Evolutionary conservation across 2,113 vertebrate genomes (phyloP), one percentile per base, ranked within the genome.

Genomic region (Monarcha castaneiventris): DNA sequence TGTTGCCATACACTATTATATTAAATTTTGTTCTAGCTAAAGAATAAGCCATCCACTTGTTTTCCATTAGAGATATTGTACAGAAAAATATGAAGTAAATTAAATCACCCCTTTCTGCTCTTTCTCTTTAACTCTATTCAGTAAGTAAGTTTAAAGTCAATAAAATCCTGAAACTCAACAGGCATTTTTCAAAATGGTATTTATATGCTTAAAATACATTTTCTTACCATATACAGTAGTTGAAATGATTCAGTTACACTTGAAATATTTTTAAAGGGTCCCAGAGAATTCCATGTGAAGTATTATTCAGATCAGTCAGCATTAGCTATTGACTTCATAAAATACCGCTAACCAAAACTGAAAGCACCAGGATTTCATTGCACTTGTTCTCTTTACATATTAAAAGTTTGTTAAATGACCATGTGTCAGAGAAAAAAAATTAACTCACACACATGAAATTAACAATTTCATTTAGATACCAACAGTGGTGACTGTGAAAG

Each of bases 311-410:
- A 85, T 89, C 55, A 68, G 48, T 77, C 83, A 87, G 14, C 59
- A 21, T 92, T 63, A 33, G n/a, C 43, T 39, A 48, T 51, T 30
- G 11, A 48, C 66, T 94, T 74, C 67, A 35, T 29, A 63, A 77
- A 86, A 67, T 11, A 12, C 27, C 39, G 10, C 54, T 84, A 92
- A 61, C 32, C 16, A 68, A 81, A 84, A 27, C 46, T 79, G 91
- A 61, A 92, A 96, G 87, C 84, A 88, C 18, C 16, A 89, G 86
- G 82, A 94, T 97, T 96, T 51, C 66, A 73, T 92, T 96, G 97
- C 87, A 90, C 82, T 96, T 96, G 91, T 82, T 95, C 66, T 92
- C 19, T 77, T 58, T 26, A 74, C 44, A 2, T 33, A 89, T 49
- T 49, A 30, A 74, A 90, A 74, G 93, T 93, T 52, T 33, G 58